Conservation (phyloP, 2,113 vertebrate genomes). For the Chlorodrepanis virens region DNA sequence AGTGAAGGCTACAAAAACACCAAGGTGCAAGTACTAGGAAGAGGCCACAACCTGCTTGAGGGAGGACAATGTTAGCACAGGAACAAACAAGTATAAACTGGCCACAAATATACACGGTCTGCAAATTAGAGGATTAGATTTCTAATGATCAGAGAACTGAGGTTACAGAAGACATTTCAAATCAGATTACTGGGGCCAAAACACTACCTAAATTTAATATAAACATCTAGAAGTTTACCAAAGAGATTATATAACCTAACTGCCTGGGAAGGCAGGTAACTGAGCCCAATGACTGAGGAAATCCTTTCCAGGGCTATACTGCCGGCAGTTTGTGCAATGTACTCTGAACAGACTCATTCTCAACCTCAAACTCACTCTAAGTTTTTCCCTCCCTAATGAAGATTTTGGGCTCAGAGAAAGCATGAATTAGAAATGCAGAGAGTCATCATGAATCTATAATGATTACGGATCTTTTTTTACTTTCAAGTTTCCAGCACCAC, state of each 20-base stretch:
- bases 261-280: not conserved
- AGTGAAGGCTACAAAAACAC: not conserved
- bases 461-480: not conserved
- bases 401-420: not conserved
- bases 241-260: not conserved
- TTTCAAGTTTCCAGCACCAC: not conserved
- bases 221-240: not conserved
- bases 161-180: constrained; percentile 16
- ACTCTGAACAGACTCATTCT: not conserved
- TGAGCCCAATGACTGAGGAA: not conserved
- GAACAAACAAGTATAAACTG: constrained; percentile 45
- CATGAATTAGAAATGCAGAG: not conserved
- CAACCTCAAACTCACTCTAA: not conserved
- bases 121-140: constrained; percentile 50
- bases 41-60: not conserved
- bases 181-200: constrained; percentile 38
- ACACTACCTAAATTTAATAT: not conserved
- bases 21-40: not conserved
- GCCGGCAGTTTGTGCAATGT: not conserved
- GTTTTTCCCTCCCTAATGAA: not conserved
- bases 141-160: constrained; percentile 47
- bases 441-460: not conserved
- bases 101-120: constrained; percentile 18
- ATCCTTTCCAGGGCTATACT: not conserved
- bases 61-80: not conserved